A percentile compares a stretch with the other conserved stretches of the same genome.
phyloP scores from a whole-genome alignment of 1,140 invertebrate genomes.

The Meloidogyne chitwoodi region DNA sequence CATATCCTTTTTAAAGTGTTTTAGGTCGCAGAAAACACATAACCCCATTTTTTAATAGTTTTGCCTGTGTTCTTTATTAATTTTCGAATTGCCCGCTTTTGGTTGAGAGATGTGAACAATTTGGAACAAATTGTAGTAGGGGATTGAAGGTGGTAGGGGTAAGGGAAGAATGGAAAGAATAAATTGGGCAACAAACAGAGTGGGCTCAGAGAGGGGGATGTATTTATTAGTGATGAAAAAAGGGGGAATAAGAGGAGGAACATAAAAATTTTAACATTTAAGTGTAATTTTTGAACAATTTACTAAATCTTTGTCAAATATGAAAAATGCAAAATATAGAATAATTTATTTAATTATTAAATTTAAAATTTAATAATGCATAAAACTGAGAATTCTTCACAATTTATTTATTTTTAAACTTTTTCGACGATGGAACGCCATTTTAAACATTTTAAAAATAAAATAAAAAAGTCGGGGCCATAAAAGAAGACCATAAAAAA shows the following conservation, averaged over 20 bases:
- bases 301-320: not conserved
- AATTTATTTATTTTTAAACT: too few relatives aligned
- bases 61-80: not conserved
- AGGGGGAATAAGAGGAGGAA: not conserved
- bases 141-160: not conserved
- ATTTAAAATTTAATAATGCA: too few relatives aligned
- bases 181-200: not conserved
- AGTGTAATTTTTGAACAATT: not conserved
- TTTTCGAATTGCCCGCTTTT: not conserved
- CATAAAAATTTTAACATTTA: not conserved
- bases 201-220: not conserved
- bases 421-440: too few relatives aligned
- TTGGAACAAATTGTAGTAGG: not conserved
- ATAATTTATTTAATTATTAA: too few relatives aligned
- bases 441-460: not conserved
- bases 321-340: not conserved
- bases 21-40: not conserved
- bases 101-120: not conserved
- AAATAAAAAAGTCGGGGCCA: not conserved
- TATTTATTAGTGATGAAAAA: not conserved
- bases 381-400: too few relatives aligned
- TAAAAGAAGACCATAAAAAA: not conserved
- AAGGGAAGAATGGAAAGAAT: not conserved
- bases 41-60: not conserved
- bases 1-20: not conserved